These are phyloP conservation scores for Psammodynastes pulverulentus DNA, from an alignment of 2,113 vertebrate genomes.

Conservation along the genomic window DNA sequence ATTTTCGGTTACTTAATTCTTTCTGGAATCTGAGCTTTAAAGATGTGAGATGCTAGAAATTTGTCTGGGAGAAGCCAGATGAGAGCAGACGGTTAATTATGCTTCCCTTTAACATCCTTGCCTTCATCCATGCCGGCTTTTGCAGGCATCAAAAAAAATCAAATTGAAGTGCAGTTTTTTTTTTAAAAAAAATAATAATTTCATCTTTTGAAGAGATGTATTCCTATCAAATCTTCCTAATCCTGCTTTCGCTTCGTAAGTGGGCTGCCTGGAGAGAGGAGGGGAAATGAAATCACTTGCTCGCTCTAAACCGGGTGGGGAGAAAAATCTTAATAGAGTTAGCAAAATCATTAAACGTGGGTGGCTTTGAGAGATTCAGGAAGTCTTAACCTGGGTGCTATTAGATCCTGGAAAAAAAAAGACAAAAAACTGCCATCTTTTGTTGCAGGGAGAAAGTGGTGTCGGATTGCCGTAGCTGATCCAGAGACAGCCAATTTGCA, in stretches of 20 bases:
- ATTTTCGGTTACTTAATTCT: not conserved
- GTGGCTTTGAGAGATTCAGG: constrained; percentile 39
- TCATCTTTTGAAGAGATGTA: constrained; percentile 57
- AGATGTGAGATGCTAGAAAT: constrained; percentile 27
- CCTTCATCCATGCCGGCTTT: not conserved
- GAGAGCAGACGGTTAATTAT: constrained; percentile 38
- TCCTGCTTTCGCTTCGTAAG: constrained; percentile 55
- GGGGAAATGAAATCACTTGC: constrained; percentile 24
- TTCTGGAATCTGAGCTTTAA: not conserved
- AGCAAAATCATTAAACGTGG: constrained; percentile 61
- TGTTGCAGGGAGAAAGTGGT: not conserved
- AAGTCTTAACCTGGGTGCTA: not conserved
- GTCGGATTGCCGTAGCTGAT: not conserved
- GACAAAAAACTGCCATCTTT: not conserved
- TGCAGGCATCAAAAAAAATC: constrained; percentile 35
- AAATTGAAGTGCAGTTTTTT: constrained; percentile 52
- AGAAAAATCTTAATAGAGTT: constrained; percentile 45
- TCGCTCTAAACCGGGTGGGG: constrained; percentile 36
- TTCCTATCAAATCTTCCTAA: constrained; percentile 53
- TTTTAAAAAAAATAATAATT: constrained; percentile 40
- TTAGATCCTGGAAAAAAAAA: not conserved
- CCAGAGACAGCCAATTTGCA: not conserved
- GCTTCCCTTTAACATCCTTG: not conserved
- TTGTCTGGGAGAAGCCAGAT: not conserved
- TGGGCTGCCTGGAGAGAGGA: constrained; percentile 39